Evolutionary conservation across 1,140 invertebrate genomes (phyloP).

Genomic region (Phenacoccus solenopsis): DNA sequence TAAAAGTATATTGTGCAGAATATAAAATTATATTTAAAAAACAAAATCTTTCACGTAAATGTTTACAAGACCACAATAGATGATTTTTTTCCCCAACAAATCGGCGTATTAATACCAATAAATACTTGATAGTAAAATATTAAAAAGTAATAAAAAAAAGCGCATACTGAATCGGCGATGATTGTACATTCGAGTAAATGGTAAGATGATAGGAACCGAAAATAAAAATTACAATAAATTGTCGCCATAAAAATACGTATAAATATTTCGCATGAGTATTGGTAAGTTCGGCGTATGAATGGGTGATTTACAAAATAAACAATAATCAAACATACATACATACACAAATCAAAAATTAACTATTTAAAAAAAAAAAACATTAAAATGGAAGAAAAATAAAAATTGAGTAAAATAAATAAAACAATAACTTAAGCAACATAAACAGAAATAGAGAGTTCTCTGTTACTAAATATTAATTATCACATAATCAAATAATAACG

Average conservation of each 20-base stretch:
- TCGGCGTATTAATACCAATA: background rate
- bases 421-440: background rate
- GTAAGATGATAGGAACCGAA: background rate
- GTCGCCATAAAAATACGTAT: no score
- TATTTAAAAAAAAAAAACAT: background rate
- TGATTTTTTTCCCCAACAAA: no score
- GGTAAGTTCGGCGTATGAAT: no score
- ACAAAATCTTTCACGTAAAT: no score
- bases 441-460: slow-evolving; percentile 1
- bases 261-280: no score
- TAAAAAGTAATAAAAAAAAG: background rate
- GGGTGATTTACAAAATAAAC: no score
- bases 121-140: background rate
- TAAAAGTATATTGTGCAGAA: background rate
- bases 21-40: background rate
- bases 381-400: background rate
- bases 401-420: background rate
- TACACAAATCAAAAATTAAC: background rate
- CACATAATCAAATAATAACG: slow-evolving; percentile 2
- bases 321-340: no score
- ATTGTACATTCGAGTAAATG: background rate
- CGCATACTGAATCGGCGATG: background rate
- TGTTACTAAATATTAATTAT: background rate
- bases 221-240: background rate
- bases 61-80: no score